Base-by-base conservation (phyloP, 2,888 invertebrate species). In the Conops quadrifasciatus region DNA sequence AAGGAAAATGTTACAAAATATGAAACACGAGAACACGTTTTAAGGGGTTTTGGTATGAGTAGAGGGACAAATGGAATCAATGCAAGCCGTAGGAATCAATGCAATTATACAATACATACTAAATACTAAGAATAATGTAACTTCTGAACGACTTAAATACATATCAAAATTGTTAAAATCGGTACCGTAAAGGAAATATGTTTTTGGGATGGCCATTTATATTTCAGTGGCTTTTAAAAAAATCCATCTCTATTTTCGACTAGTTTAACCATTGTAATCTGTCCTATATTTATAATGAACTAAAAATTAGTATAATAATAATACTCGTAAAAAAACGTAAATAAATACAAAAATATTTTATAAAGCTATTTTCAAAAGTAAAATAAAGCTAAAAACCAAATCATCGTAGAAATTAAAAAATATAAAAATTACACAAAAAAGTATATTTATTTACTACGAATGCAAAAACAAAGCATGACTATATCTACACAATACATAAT, bases 201-300 rank as follows among this genome's bases (percentile, higher is more conserved):
- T 28, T 71, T 74, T 74, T 74, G 70, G 71, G 63, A 60, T 73
- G 67, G 74, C 75, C 36, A 72, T 67, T 72, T 70, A 60, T 73
- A 60, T 66, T 67, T 58, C 43, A 69, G 67, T 70, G 75, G 73
- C 74, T 77, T 79, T 75, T 75, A 64, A 19, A 63, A 56, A 56
- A 21, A 19, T 28, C 5, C 4, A 63, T 47, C 4, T 47, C 15
- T n/a, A 9, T 43, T 58, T 51, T 53, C 36, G 66, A 76, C 74
- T 77, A 77, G 58, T 75, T 63, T 26, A 59, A 11, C 47, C n/a
- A 67, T n/a, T 72, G 43, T 66, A 47, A 74, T 72, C 73, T 76
- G 78, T 78, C 77, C 78, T 78, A 78, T 78, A 78, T 78, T 78
- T 78, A 75, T 71, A 71, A 36, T 36, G 36, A 36, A 36, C 4